A percentile compares a stretch with the other conserved stretches of the same genome.
Conservation (phyloP, 2,888 invertebrate genomes). For the Ormyrus rosae region DNA sequence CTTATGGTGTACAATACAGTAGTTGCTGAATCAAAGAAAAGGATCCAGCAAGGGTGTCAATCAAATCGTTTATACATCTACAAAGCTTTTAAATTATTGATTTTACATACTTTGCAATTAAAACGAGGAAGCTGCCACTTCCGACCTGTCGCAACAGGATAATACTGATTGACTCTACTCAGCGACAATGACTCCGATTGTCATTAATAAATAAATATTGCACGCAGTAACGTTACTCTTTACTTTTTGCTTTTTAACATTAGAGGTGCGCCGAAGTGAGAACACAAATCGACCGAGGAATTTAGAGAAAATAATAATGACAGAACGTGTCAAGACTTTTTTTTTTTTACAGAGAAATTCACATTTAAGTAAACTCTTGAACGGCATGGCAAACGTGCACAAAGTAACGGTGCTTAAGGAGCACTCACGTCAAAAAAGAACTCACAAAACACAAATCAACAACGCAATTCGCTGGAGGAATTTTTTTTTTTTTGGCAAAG, state of each 20-base stretch:
- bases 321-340: not conserved
- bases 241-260: conserved; percentile 10
- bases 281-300: not conserved
- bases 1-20: conserved; percentile 1
- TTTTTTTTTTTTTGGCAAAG: conserved; percentile 9
- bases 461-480: conserved; percentile 37
- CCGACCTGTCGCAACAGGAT: conserved; percentile 28
- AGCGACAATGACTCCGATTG: conserved; percentile 33
- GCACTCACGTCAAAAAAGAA: not conserved
- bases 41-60: no score
- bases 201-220: conserved; percentile 47
- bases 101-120: conserved; percentile 2
- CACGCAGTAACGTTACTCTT: conserved; percentile 17
- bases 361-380: not conserved
- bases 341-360: not conserved
- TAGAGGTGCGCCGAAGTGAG: not conserved
- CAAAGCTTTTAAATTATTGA: not conserved
- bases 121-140: conserved; percentile 42
- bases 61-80: not conserved
- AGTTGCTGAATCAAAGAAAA: no score
- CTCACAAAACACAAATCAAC: conserved; percentile 35
- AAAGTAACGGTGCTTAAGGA: no score
- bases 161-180: conserved; percentile 45
- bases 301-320: not conserved
- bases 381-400: no score